Base-by-base conservation (phyloP, 2,113 vertebrate genomes). In the Pyrgilauda ruficollis region DNA sequence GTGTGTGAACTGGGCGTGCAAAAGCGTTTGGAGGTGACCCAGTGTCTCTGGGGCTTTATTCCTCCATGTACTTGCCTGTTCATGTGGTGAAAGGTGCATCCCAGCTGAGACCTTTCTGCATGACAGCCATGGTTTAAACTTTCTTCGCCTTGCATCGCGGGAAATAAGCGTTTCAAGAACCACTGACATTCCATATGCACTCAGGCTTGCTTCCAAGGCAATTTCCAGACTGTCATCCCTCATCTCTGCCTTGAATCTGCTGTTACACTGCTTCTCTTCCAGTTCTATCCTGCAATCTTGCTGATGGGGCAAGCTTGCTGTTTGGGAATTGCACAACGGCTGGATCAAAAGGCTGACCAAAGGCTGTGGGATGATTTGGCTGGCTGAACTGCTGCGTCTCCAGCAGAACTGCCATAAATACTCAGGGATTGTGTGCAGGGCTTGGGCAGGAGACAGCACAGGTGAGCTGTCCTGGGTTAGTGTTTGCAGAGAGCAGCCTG, bases 181-280 rank as follows among this genome's bases (percentile, higher is more conserved):
- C 19, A 1, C 27, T 22, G 8, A 7, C 3, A 1, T 10, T 75
- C 19, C 2, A 0, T 68, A 11, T n/a, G 41, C 31, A 3, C 44
- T 78, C 37, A 18, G n/a, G 47, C 52, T 73, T 67, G n/a, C 47
- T 87, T 84, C 49, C 56, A 39, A 0, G 19, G 22, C 28, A 4
- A 18, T 50, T 91, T 68, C n/a, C 49, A 74, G 64, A 3, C 67
- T 58, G 3, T 46, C 1, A 7, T 72, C 31, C 43, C 33, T 43
- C 58, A 58, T 43, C 49, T 52, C 0, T 50, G 13, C 68, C 33
- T 52, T 64, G 18, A 52, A 28, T 56, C 70, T 64, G 56, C 55
- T 81, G 66, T 55, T 61, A 1, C 2, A 0, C 16, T 33, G 2
- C 47, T 69, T 41, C 44, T 86, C 28, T 72, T n/a, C 4, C n/a